Percentiles rank a stretch among this genome's conserved stretches.
These are phyloP conservation scores for Drosophila suboccidentalis DNA, from an alignment of 2,888 invertebrate species.

Conservation along the genomic window DNA sequence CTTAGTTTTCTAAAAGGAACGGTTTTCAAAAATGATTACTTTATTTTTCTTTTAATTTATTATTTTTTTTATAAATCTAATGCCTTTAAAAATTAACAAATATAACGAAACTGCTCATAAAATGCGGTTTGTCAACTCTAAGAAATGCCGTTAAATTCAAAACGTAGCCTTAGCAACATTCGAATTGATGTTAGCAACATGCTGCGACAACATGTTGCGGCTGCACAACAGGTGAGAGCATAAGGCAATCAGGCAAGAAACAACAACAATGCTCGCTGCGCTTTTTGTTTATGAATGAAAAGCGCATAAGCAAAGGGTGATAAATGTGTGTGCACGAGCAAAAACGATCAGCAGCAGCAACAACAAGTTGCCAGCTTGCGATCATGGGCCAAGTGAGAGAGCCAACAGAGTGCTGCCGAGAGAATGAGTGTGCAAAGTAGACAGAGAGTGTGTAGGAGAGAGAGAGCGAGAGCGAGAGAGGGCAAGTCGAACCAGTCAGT, in stretches of 20 bases:
- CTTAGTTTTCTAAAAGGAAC: too few relatives aligned
- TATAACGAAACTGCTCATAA: neutral
- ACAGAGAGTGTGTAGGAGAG: conserved; percentile 6
- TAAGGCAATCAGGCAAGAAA: conserved; percentile 5
- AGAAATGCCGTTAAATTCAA: conserved; percentile 34
- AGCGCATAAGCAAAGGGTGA: conserved; percentile 68
- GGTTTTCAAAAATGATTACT: too few relatives aligned
- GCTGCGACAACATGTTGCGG: conserved; percentile 25
- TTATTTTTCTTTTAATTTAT: too few relatives aligned
- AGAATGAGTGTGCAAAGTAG: conserved; percentile 4
- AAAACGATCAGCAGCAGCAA: conserved; percentile 49
- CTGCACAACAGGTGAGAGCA: conserved; percentile 65
- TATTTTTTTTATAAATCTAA: too few relatives aligned
- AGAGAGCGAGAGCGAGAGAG: conserved; percentile 17
- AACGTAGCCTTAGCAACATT: conserved; percentile 1
- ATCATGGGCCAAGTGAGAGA: conserved; percentile 21
- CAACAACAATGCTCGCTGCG: conserved; percentile 51
- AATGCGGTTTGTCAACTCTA: conserved; percentile 24
- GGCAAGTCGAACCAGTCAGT: conserved; percentile 26
- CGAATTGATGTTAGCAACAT: conserved; percentile 3
- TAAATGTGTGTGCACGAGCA: conserved; percentile 63
- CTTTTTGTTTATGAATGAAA: conserved; percentile 80
- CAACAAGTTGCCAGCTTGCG: conserved; percentile 43
- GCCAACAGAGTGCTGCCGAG: neutral
- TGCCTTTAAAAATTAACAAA: too few relatives aligned